Evolutionary conservation across 2,888 invertebrate species (phyloP), one percentile per base, ranked within the genome.

Genomic region (Therioaphis trifolii): DNA sequence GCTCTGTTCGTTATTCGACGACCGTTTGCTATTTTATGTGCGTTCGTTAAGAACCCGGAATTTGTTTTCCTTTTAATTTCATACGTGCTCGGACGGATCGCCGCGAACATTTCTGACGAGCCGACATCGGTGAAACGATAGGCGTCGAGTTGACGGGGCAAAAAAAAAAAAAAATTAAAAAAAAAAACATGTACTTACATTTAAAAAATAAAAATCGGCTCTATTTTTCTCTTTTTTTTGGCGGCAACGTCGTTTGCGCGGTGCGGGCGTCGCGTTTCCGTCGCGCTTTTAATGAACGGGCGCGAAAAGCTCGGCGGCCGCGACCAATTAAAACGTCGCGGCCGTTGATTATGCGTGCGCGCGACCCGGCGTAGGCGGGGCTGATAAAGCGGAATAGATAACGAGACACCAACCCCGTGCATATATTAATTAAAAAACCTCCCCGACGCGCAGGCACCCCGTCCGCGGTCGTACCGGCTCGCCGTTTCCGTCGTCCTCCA

Each of bases 301-400:
- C 15, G 58, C 52, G 58, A 63, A 72, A 82, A 82, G 82, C 72
- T 74, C 74, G 43, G 1, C 58, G 58, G 24, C 18, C 18, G 40
- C 58, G 78, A 82, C 82, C 82, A 82, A 82, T 82, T 82, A 82
- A 82, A 82, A 82, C 40, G 52, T 49, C 49, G 63, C 49, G 49
- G 11, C 43, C 40, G 61, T 2, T 35, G 61, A 74, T 63, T 74
- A 82, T 74, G 71, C 58, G 58, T 71, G 80, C 80, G 79, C 79
- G 82, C 74, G 82, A 46, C 43, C 55, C 79, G 27, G 69, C 29
- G 55, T 29, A 66, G 82, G 82, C 82, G 82, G 63, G 82, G 52
- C 82, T n/a, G 82, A 74, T 72, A 61, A 72, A 80, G 58, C 72
- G 61, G 46, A 61, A 72, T 82, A 82, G 82, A 82, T 82, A 82